Percentiles rank a stretch among this genome's conserved stretches.
These are phyloP conservation scores for Philereme transversata DNA, from an alignment of 2,888 invertebrate genomes.

Conservation along the genomic window DNA sequence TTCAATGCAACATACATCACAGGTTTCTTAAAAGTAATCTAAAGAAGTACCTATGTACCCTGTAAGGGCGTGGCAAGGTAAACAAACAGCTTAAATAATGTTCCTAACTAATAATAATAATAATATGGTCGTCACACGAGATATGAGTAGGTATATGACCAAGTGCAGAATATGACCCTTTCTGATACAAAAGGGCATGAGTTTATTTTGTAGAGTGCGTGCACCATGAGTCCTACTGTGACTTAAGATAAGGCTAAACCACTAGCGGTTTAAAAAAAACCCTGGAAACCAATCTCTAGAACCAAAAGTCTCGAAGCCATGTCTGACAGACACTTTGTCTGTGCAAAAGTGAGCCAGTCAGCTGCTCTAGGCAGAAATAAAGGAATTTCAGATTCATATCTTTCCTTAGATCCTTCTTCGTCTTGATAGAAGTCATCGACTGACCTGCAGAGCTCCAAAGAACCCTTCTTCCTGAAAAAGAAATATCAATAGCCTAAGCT, in stretches of 20 bases:
- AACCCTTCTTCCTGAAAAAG: slow-evolving; percentile 31
- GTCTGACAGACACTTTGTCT: too few relatives aligned
- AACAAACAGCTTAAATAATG: too few relatives aligned
- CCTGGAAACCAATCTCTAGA: slow-evolving; percentile 1
- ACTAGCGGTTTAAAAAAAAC: slow-evolving; percentile 9
- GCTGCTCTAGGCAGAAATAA: slow-evolving; percentile 13
- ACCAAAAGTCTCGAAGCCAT: slow-evolving; percentile 1
- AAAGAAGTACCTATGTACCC: too few relatives aligned
- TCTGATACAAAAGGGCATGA: slow-evolving; percentile 8
- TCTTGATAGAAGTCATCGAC: slow-evolving; percentile 17
- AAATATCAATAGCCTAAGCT: slow-evolving; percentile 28
- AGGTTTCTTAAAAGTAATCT: too few relatives aligned
- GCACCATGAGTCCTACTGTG: slow-evolving; percentile 24
- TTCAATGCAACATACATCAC: too few relatives aligned
- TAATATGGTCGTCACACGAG: not conserved
- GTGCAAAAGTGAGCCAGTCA: not conserved
- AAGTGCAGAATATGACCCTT: slow-evolving; percentile 6
- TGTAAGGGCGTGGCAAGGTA: too few relatives aligned
- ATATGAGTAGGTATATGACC: not conserved
- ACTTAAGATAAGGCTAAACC: slow-evolving; percentile 9
- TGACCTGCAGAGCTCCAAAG: slow-evolving; percentile 29
- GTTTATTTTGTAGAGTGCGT: slow-evolving; percentile 10
- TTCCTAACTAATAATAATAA: too few relatives aligned
- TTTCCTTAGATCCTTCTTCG: slow-evolving; percentile 22
- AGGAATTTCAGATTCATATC: slow-evolving; percentile 24